These are phyloP conservation scores for Isaurus tuberculatus DNA, from an alignment of 92 coral and sea anemone genomes.

Conservation along the genomic window DNA sequence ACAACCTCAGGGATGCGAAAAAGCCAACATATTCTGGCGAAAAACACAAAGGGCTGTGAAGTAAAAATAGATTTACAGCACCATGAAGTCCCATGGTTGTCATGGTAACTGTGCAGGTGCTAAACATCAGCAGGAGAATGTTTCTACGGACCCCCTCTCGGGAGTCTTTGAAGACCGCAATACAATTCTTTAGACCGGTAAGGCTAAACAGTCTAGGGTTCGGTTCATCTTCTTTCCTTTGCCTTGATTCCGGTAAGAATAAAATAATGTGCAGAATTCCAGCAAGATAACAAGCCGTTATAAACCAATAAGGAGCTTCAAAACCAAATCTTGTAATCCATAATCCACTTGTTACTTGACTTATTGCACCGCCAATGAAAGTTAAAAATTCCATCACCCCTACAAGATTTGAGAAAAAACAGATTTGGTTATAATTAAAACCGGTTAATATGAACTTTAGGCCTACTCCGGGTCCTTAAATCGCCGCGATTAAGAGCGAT, in stretches of 20 bases:
- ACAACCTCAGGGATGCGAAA: conserved; percentile 64
- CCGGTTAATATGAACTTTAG: too few species aligned
- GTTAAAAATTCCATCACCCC: conserved; percentile 71
- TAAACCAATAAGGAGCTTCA: conserved; percentile 66
- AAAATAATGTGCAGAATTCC: conserved; percentile 58
- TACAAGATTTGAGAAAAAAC: conserved; percentile 10
- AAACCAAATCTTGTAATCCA: conserved; percentile 72
- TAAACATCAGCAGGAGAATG: conserved; percentile 53
- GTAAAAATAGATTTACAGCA: conserved; percentile 56
- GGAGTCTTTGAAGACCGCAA: conserved; percentile 50
- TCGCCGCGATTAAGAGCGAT: too few species aligned
- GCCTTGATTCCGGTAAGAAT: conserved; percentile 83
- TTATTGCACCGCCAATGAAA: conserved; percentile 79
- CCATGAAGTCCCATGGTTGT: conserved; percentile 43
- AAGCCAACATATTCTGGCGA: conserved; percentile 75
- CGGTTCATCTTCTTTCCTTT: conserved; percentile 12
- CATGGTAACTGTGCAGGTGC: conserved; percentile 29
- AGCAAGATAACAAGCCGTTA: conserved; percentile 56
- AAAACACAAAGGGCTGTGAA: conserved; percentile 75
- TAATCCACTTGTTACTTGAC: conserved; percentile 80
- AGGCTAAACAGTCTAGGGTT: conserved; percentile 65
- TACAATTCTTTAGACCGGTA: conserved; percentile 56
- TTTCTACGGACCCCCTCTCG: conserved; percentile 58
- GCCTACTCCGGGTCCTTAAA: too few species aligned
- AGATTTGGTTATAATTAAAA: too few species aligned